phyloP scores from a whole-genome alignment of 2,797 vertebrate genomes.

The Sphaeramia orbicularis region DNA sequence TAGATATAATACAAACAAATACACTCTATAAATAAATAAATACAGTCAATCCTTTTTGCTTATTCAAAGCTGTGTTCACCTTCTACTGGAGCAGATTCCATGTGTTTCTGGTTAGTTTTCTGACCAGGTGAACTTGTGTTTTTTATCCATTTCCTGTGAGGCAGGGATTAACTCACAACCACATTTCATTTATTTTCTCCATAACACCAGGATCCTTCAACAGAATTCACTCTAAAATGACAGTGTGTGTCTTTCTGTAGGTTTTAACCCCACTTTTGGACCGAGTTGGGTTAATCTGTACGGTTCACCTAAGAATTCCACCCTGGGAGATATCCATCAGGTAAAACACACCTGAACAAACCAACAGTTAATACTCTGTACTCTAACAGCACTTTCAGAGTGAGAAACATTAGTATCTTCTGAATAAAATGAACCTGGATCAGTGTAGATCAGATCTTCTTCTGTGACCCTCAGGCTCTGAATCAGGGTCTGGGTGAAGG shows the following conservation, averaged over 20 bases:
- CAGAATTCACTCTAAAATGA: not conserved
- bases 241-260: conserved; percentile 66
- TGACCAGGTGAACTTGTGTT: too few species aligned
- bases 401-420: not conserved
- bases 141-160: too few species aligned
- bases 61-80: too few species aligned
- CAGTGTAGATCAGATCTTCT: not conserved
- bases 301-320: conserved; percentile 90
- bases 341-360: conserved; percentile 36
- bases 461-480: conserved; percentile 74
- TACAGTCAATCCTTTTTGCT: too few species aligned
- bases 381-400: too few species aligned
- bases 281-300: conserved; percentile 94
- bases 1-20: too few species aligned
- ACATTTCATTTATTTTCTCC: too few species aligned
- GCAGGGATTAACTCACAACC: too few species aligned
- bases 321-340: conserved; percentile 88
- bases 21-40: too few species aligned
- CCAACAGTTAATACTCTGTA: not conserved
- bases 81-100: too few species aligned
- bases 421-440: not conserved
- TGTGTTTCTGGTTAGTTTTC: too few species aligned
- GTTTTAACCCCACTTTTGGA: conserved; percentile 95
- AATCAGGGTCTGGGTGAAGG: conserved; percentile 93
- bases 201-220: too few species aligned